These are phyloP conservation scores for Ammodytes marinus DNA, from an alignment of 2,113 vertebrate genomes.

Conservation along the genomic window DNA sequence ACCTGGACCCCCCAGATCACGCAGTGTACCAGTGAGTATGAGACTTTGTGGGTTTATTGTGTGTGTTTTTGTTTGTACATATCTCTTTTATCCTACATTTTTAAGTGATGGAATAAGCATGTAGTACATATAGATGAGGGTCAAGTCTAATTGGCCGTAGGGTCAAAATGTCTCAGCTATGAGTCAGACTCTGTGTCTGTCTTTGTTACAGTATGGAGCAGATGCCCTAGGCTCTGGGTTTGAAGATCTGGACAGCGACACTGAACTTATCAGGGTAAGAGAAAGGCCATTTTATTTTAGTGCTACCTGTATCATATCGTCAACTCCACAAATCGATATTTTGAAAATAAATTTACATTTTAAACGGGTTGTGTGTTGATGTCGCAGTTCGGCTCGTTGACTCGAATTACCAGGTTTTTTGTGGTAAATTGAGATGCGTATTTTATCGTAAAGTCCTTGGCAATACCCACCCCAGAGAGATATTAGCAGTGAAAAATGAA, in stretches of 20 bases:
- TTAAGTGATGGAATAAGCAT: background rate
- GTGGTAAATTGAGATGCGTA: too few species aligned
- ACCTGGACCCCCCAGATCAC: conserved; percentile 75
- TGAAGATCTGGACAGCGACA: conserved; percentile 79
- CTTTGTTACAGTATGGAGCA: conserved; percentile 79
- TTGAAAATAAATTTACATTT: too few species aligned
- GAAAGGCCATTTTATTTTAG: background rate
- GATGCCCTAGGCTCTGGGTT: conserved; percentile 86
- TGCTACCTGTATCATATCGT: too few species aligned
- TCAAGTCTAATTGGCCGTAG: background rate
- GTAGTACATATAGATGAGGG: background rate
- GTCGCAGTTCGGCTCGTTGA: too few species aligned
- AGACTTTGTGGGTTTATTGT: accelerated
- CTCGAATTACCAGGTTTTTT: too few species aligned
- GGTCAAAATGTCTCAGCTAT: background rate
- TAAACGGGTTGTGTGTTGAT: too few species aligned
- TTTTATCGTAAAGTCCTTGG: too few species aligned
- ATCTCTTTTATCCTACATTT: background rate
- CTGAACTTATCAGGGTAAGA: conserved; percentile 73
- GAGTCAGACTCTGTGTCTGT: background rate
- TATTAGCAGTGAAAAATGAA: too few species aligned
- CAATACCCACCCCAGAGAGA: too few species aligned
- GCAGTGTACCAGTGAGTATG: conserved; percentile 76
- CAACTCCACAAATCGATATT: too few species aligned
- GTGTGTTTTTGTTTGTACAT: conserved; percentile 1